Base-by-base conservation (phyloP, 2,797 vertebrate species). In the Hyperoplus lanceolatus region DNA sequence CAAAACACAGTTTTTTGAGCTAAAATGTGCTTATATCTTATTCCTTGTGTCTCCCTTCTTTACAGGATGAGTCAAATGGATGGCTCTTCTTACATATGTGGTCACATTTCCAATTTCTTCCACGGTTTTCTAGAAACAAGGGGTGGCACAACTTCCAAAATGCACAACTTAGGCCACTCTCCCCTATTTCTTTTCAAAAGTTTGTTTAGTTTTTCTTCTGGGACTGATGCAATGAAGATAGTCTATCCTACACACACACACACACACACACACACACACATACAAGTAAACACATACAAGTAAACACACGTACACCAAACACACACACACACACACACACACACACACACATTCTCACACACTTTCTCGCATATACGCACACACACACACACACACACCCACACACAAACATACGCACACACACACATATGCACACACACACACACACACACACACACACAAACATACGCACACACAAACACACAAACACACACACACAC, bases 181-280 rank as follows among this genome's bases (percentile, higher is more conserved):
- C 21, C 21, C 21, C 21, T 21, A 29, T 12, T 48, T 43, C 1
- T 54, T 51, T 57, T 38, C 54, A 61, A 1, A 49, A 6, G 49
- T 43, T 63, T 39, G 57, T 76, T 80, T 79, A 70, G 49, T 71
- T 83, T 58, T 65, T 53, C 50, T 60, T 80, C 82, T 65, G 69
- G 45, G 5, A 57, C 60, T 89, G 85, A 88, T 71, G 82, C 74
- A 90, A 85, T 13, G 14, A 57, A 64, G 60, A 45, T 38, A 51
- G 67, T 46, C 16, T 7, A 53, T 45, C 79, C 8, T 65, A 55
- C 56, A 39, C 61, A 8, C 58, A 11, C 59, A 11, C 55, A 21
- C 46, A 36, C 66, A 50, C n/a, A 53, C 60, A 51, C 29, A 10
- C 39, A 61, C 42, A 46, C 51, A 46, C 46, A 49, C 42, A 48